Percentiles rank a stretch among this genome's conserved stretches.
These are phyloP conservation scores for Macroramphosus scolopax DNA, from an alignment of 2,797 vertebrate species.

Conservation along the genomic window DNA sequence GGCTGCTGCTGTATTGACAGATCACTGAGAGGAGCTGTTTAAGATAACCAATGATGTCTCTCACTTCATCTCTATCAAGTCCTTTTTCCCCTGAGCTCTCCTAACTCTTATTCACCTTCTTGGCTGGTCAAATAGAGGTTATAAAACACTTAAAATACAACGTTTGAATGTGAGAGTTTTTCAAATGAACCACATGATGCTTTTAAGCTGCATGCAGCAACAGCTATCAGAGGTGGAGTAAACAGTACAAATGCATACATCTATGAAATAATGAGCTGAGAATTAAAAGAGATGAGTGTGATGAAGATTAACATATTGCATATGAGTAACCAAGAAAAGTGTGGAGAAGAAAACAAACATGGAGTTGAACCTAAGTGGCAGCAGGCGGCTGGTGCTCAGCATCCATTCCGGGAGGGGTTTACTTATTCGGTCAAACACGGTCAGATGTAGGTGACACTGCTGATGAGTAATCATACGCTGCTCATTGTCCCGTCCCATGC, in stretches of 20 bases:
- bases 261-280: too few species aligned
- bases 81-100: slow-evolving; percentile 4
- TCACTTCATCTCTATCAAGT: too few species aligned
- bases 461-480: slow-evolving; percentile 75
- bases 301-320: background rate
- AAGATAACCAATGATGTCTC: too few species aligned
- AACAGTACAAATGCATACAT: too few species aligned
- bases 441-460: slow-evolving; percentile 71
- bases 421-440: slow-evolving; percentile 60
- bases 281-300: too few species aligned
- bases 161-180: background rate
- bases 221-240: too few species aligned
- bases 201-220: too few species aligned
- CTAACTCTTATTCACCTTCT: slow-evolving; percentile 1
- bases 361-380: slow-evolving; percentile 14
- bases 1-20: slow-evolving; percentile 19
- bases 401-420: slow-evolving; percentile 32
- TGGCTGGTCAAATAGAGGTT: background rate
- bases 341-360: background rate
- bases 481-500: slow-evolving; percentile 63
- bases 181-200: background rate
- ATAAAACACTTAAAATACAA: background rate
- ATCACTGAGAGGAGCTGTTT: slow-evolving; percentile 29
- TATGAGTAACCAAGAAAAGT: background rate
- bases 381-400: slow-evolving; percentile 56